A percentile compares a stretch with the other conserved stretches of the same genome.
phyloP scores from a whole-genome alignment of 2,797 vertebrate species.

The Corythornis leucogaster region DNA sequence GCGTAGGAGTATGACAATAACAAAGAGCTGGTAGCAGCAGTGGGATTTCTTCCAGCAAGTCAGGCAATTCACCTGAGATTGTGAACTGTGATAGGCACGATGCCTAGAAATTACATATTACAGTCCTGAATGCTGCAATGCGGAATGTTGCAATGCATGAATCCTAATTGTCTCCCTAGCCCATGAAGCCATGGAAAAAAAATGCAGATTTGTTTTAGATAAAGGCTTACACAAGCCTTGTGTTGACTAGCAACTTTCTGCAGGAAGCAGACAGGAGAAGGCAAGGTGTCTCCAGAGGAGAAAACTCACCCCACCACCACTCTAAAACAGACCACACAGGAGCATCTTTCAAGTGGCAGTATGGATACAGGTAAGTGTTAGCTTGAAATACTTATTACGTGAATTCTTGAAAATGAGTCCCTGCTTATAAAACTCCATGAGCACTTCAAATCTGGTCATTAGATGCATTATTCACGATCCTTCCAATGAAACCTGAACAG shows the following conservation, averaged over 20 bases:
- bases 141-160: neutral
- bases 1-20: neutral
- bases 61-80: neutral
- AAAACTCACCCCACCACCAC: rapidly evolving
- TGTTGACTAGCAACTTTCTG: neutral
- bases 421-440: neutral
- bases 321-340: neutral
- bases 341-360: neutral
- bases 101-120: neutral
- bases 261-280: neutral
- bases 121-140: neutral
- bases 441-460: neutral
- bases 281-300: neutral
- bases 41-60: neutral
- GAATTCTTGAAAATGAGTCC: neutral
- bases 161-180: neutral
- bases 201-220: neutral
- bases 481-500: neutral
- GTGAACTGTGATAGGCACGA: rapidly evolving
- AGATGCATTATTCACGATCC: neutral
- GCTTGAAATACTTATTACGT: neutral
- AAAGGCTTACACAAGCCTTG: neutral
- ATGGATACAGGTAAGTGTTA: rapidly evolving
- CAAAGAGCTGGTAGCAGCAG: neutral
- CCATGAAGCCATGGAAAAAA: neutral